Conservation (phyloP, 2,113 vertebrate genomes). For the Rallus limicola region DNA sequence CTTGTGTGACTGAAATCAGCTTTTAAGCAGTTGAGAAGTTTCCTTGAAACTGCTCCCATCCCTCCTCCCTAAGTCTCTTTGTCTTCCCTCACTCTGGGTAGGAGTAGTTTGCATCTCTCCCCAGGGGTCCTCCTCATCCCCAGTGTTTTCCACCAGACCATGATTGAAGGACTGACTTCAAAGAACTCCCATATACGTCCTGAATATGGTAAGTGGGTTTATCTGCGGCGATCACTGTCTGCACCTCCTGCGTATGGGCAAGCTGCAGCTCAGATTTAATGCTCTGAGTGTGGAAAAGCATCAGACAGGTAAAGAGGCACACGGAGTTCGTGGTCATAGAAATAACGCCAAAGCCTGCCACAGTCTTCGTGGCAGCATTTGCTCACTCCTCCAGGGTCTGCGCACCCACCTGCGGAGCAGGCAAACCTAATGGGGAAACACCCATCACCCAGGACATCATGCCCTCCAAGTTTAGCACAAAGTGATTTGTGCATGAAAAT, state of each 20-base stretch:
- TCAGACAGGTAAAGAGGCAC: neutral
- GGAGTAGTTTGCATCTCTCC: neutral
- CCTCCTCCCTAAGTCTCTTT: neutral
- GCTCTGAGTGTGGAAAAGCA: neutral
- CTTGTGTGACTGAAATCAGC: neutral
- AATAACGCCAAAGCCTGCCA: neutral
- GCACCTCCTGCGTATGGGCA: neutral
- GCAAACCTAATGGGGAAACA: neutral
- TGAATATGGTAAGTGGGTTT: neutral
- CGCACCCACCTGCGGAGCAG: fast-evolving
- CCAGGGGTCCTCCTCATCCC: neutral
- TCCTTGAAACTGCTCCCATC: neutral
- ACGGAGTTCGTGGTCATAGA: neutral
- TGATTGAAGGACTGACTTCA: neutral
- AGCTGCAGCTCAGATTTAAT: neutral
- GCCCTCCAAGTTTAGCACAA: neutral
- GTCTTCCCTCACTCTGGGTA: neutral
- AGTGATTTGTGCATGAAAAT: neutral
- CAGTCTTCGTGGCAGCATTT: neutral
- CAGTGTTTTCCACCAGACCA: neutral
- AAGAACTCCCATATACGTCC: neutral
- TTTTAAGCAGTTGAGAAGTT: neutral
- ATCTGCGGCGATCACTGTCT: neutral
- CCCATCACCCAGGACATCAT: neutral
- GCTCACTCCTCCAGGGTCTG: neutral